Conservation (phyloP, 2,113 vertebrate genomes). For the Menidia beryllina region DNA sequence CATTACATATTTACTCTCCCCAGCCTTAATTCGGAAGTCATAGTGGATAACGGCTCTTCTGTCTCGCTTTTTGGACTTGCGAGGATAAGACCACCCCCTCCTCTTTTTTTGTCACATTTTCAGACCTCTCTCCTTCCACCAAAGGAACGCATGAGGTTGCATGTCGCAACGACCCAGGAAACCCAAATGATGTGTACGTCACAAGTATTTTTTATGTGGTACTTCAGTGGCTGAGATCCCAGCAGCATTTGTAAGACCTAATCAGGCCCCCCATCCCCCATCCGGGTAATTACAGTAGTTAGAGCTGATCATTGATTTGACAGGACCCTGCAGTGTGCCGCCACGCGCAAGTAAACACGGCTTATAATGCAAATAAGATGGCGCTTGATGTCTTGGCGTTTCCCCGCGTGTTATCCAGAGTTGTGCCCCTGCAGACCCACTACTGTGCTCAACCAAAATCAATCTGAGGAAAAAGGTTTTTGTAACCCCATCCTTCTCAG, state of each 20-base stretch:
- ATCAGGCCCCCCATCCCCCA: conserved; percentile 12
- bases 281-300: conserved; percentile 26
- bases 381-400: conserved; percentile 32
- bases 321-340: background rate
- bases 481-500: conserved; percentile 76
- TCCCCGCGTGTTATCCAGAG: conserved; percentile 71
- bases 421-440: conserved; percentile 51
- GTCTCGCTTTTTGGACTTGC: conserved; percentile 43
- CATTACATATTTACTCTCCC: conserved; percentile 81
- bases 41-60: conserved; percentile 49
- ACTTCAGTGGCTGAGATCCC: background rate
- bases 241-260: conserved; percentile 17
- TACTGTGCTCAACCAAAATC: conserved; percentile 64
- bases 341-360: conserved; percentile 6
- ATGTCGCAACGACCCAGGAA: conserved; percentile 4
- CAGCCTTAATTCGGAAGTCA: conserved; percentile 77
- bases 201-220: background rate
- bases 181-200: conserved; percentile 11
- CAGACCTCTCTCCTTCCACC: conserved; percentile 16
- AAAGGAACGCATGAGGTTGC: background rate
- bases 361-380: too few species aligned
- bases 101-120: conserved; percentile 33
- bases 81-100: conserved; percentile 28
- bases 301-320: conserved; percentile 23
- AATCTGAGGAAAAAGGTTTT: conserved; percentile 68